Conservation (phyloP, 2,113 vertebrate genomes). For the Chinchilla lanigera region DNA sequence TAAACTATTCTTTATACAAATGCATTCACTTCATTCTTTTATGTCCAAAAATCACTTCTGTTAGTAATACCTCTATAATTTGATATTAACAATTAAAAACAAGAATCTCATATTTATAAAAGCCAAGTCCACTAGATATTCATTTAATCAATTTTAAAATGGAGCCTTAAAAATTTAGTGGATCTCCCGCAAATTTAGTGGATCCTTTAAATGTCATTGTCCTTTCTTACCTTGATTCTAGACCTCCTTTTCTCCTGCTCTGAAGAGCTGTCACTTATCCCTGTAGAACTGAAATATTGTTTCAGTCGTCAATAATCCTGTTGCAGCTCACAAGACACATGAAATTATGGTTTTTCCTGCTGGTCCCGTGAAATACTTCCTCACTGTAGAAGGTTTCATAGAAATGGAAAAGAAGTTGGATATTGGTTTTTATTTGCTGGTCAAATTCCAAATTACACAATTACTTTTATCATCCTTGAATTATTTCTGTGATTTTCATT, state of each 20-base stretch:
- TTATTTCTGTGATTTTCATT: conserved; percentile 1
- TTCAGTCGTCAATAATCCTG: not conserved
- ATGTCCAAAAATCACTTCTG: not conserved
- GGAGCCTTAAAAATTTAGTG: not conserved
- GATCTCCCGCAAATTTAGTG: not conserved
- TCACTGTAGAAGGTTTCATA: not conserved
- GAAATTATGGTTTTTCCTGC: not conserved
- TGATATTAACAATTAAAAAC: conserved; percentile 21
- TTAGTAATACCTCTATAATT: not conserved
- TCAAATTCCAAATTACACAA: not conserved
- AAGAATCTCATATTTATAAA: not conserved
- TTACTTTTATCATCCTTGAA: conserved; percentile 33
- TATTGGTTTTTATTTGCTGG: conserved; percentile 24
- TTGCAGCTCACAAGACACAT: not conserved
- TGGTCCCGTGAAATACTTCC: not conserved
- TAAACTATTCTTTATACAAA: not conserved
- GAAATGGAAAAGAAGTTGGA: not conserved
- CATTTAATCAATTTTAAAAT: conserved; percentile 42
- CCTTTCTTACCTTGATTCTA: not conserved
- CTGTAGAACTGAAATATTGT: not conserved
- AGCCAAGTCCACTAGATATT: not conserved
- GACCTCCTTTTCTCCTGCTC: not conserved
- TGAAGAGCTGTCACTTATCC: not conserved
- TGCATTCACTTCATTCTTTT: not conserved
- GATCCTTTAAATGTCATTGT: not conserved